Evolutionary conservation across 2,797 vertebrate species (phyloP), one percentile per base, ranked within the genome.

Genomic region (Podarcis siculus): DNA sequence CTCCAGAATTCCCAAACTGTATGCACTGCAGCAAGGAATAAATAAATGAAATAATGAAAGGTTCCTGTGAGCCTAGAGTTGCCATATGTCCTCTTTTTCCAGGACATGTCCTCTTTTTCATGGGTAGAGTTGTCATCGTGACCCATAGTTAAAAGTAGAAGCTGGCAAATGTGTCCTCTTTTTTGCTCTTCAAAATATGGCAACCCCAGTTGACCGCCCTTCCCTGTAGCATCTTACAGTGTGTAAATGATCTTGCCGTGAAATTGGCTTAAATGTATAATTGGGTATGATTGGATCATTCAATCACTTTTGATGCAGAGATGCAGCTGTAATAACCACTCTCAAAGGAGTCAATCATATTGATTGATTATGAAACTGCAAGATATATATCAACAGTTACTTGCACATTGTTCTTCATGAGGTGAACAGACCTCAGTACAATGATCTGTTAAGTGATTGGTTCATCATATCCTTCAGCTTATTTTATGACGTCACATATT

Each of bases 11-110:
- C 82, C 23, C 17, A 37, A 37, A 55, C 15, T 77, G 30, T 76
- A 37, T 82, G 58, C 19, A 81, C 30, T 61, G 30, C 23, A n/a
- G 75, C 58, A 79, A 78, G 10, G 7, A 25, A 78, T 25, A 78
- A 49, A 39, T 39, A 58, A 87, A 76, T 66, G 32, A 73, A 87
- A 64, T 45, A n/a, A 64, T 82, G 45, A n/a, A 79, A 81, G 45
- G 12, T 17, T 71, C 58, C 17, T 35, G 4, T 37, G 15, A 73
- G 2, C 15, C 32, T 42, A 71, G 49, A 55, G 13, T 55, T 55
- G 49, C 49, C 13, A 4, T 55, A 15, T 55, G 49, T 55, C 49
- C 49, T 49, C 49, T 55, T 55, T 15, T 55, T 55, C 49, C 49
- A 55, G 49, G 49, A 15, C 49, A 55, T 55, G 13, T 15, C 49